These are phyloP conservation scores for Atta cephalotes DNA, from an alignment of 1,140 invertebrate genomes.

Conservation along the genomic window DNA sequence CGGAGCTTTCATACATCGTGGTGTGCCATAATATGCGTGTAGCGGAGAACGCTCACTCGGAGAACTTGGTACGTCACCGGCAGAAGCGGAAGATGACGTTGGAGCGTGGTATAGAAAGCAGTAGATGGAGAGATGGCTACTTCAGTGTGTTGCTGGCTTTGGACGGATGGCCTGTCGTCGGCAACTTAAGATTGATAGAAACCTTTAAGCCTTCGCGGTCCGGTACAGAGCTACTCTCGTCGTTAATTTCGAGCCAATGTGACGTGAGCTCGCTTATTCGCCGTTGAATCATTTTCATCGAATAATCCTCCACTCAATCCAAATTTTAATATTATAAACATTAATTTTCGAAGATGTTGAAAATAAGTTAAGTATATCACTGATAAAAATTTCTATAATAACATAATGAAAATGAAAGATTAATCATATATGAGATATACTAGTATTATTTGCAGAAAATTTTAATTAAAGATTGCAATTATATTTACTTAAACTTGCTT, in stretches of 20 bases:
- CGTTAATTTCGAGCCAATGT: slow-evolving; percentile 46
- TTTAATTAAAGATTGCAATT: background rate
- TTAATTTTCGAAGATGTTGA: background rate
- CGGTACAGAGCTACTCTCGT: slow-evolving; percentile 21
- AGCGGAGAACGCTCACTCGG: slow-evolving; percentile 20
- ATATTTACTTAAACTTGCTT: background rate
- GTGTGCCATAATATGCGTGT: slow-evolving; percentile 26
- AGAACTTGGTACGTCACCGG: slow-evolving; percentile 31
- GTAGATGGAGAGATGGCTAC: slow-evolving; percentile 42
- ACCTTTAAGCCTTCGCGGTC: slow-evolving; percentile 46
- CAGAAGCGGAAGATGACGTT: slow-evolving; percentile 60
- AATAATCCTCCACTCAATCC: background rate
- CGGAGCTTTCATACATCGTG: slow-evolving; percentile 28
- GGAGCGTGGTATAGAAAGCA: slow-evolving; percentile 27
- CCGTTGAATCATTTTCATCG: slow-evolving; percentile 18
- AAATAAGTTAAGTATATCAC: background rate
- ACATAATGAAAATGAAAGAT: background rate
- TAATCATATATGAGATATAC: background rate
- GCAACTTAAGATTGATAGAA: slow-evolving; percentile 62
- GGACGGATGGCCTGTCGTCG: slow-evolving; percentile 59
- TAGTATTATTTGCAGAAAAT: background rate
- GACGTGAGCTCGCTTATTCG: slow-evolving; percentile 9
- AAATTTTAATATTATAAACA: background rate
- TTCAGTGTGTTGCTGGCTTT: slow-evolving; percentile 43
- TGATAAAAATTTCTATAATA: background rate